Evolutionary conservation across 2,888 invertebrate genomes (phyloP).

Genomic region (Tetragonisca angustula): DNA sequence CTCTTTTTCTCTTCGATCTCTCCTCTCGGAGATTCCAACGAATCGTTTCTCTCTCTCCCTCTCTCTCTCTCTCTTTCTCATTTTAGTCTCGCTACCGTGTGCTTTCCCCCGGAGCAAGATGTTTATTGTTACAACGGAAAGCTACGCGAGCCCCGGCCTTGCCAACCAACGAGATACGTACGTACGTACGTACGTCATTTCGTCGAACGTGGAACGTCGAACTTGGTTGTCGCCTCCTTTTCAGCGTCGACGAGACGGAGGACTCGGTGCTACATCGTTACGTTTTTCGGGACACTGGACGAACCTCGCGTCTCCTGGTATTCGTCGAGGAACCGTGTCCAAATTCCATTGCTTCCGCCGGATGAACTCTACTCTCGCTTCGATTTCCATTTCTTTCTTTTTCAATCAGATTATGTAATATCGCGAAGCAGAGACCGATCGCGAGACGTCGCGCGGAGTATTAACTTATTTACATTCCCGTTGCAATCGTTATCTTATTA

Average conservation of each 20-base stretch:
- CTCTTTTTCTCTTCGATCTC: neutral
- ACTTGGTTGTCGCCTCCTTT: neutral
- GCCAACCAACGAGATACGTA: slow-evolving; percentile 24
- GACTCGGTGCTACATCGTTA: neutral
- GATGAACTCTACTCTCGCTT: neutral
- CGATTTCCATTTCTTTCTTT: neutral
- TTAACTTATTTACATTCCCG: slow-evolving; percentile 67
- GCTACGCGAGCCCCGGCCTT: slow-evolving; percentile 45
- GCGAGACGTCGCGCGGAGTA: slow-evolving; percentile 31
- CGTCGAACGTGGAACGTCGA: slow-evolving; percentile 34
- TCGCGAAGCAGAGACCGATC: slow-evolving; percentile 30
- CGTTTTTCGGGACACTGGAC: neutral
- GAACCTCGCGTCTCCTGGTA: neutral
- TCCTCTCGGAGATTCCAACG: too few relatives aligned
- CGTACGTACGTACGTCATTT: slow-evolving; percentile 28
- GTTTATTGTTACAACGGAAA: slow-evolving; percentile 6
- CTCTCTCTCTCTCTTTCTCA: neutral
- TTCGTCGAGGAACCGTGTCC: neutral
- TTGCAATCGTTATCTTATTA: slow-evolving; percentile 71
- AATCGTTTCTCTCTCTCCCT: too few relatives aligned
- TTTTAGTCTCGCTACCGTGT: neutral
- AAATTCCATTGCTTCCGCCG: neutral
- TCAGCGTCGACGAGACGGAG: neutral
- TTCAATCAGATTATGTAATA: slow-evolving; percentile 35
- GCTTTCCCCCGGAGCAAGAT: neutral